Conservation (phyloP, 92 coral and sea anemone genomes). For the Virgularia gustaviana region DNA sequence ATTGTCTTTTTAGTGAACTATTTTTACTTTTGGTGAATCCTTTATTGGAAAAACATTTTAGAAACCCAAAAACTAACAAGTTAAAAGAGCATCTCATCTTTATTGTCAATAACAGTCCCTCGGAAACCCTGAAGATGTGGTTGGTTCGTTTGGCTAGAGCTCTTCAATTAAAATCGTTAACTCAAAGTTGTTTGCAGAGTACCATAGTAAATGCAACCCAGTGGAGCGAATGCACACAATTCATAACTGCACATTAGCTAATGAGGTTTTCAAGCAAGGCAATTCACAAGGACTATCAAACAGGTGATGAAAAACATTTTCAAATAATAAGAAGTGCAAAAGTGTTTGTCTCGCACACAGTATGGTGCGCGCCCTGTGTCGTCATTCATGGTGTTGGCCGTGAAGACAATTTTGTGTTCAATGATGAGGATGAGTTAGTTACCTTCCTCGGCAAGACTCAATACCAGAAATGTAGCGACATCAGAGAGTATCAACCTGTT, state of each 20-base stretch:
- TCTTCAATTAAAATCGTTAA: conserved; percentile 11
- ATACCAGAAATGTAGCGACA: conserved; percentile 25
- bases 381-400: conserved; percentile 35
- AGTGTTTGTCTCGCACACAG: conserved; percentile 29
- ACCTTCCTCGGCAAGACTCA: conserved; percentile 44
- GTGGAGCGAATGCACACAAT: conserved; percentile 45
- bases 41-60: conserved; percentile 34
- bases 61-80: conserved; percentile 52
- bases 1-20: conserved; percentile 46
- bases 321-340: conserved; percentile 39
- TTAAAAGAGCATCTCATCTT: no score
- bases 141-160: conserved; percentile 39
- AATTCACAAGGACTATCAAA: conserved; percentile 7
- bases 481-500: no score
- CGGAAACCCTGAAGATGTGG: conserved; percentile 51
- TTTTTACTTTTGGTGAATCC: conserved; percentile 44
- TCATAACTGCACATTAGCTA: conserved; percentile 39
- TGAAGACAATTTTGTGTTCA: conserved; percentile 32
- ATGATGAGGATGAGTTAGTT: conserved; percentile 33
- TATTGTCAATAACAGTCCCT: conserved; percentile 63
- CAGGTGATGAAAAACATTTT: conserved; percentile 32
- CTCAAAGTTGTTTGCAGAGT: conserved; percentile 42
- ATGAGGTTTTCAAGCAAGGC: conserved; percentile 39
- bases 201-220: conserved; percentile 46
- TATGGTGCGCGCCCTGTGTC: conserved; percentile 43